These are phyloP conservation scores for Hipparchia semele DNA, from an alignment of 2,888 invertebrate species.

Conservation along the genomic window DNA sequence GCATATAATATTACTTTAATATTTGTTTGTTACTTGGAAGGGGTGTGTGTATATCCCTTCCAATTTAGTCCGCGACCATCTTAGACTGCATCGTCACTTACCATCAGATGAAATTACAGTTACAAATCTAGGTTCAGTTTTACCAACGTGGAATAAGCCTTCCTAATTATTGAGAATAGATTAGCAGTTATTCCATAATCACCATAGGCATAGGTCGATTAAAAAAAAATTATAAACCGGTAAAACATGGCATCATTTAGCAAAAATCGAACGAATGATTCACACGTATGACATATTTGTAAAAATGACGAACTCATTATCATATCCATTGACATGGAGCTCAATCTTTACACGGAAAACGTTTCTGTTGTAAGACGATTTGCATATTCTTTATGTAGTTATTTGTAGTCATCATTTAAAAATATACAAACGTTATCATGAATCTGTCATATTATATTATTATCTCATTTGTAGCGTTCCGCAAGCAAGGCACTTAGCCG, in stretches of 20 bases:
- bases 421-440: background rate
- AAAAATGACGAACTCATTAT: constrained; percentile 12
- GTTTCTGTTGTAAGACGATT: background rate
- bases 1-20: no score
- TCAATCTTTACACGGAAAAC: constrained; percentile 2
- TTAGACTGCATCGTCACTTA: no score
- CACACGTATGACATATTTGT: background rate
- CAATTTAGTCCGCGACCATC: no score
- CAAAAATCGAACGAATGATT: background rate
- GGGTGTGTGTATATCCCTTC: no score
- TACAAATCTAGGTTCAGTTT: no score
- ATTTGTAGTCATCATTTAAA: background rate
- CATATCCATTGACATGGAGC: background rate
- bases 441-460: constrained; percentile 6
- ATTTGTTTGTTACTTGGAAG: no score
- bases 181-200: no score
- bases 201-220: no score
- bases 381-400: constrained; percentile 5
- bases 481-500: background rate
- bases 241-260: background rate
- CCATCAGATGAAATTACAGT: no score
- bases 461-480: background rate
- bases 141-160: no score
- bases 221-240: no score
- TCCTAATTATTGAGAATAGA: no score